Base-by-base conservation (phyloP, 2,113 vertebrate species). In the Mustela nigripes region DNA sequence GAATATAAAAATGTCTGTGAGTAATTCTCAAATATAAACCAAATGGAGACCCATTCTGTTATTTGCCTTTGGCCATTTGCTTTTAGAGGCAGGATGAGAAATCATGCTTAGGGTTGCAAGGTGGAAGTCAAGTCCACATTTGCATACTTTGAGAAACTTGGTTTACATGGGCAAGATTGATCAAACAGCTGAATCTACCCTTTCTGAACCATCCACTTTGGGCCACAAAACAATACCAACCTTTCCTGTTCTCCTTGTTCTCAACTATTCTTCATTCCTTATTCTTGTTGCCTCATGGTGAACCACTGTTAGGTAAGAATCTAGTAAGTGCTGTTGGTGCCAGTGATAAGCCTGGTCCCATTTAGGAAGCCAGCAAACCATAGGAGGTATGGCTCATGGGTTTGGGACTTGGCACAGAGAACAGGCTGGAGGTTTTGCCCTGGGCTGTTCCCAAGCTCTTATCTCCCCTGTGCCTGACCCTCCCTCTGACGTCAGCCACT, bases 321-420 rank as follows among this genome's bases (percentile, higher is more conserved):
- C 48, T n/a, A 79, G 28, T 26, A 58, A 62, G 19, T 11, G 15
- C 10, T 67, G 36, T 31, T 50, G 50, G 78, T 42, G 42, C 19
- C 79, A 76, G 42, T 65, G 58, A 39, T 11, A 31, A 26, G 87
- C 19, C 76, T 85, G 76, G 73, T 50, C 26, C 36, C 39, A 58
- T 60, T 31, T 4, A 2, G 1, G 7, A 26, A 45, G 62, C 69
- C 45, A 15, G 42, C 7, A 67, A 36, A 48, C 48, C 83, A 58
- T 0, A 36, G 11, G 11, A 24, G 67, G 78, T 11, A 18, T 9
- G 53, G 19, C 56, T 36, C 36, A 1, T 0, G 0, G 39, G 36
- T 19, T 3, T 81, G 31, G 50, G 50, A 3, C 84, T 60, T 45
- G 14, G 56, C 7, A 53, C 3, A 8, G 22, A 19, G n/a, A 22